Base-by-base conservation (phyloP, 2,888 invertebrate species). In the Papilio demoleus region DNA sequence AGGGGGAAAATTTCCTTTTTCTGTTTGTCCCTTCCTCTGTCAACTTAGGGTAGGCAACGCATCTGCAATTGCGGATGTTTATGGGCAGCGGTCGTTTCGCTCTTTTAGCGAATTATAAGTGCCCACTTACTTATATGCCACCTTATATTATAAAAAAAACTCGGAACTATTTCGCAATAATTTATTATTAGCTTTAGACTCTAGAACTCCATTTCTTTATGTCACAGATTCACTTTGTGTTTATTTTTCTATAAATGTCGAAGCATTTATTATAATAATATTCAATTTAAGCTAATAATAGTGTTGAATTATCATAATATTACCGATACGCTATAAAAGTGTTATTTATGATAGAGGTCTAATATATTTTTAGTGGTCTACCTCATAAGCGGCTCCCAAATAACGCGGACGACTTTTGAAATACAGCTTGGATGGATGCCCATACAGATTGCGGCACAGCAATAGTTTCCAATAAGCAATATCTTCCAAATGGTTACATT, bases 401-500 rank as follows among this genome's bases (percentile, higher is more conserved):
- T 75, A 74, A 73, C 70, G 60, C 42, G 71, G 73, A 68, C 71
- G 66, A 72, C 66, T 75, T 76, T 76, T 77, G 74, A 78, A 79
- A 77, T 80, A 81, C 72, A 75, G 3, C 77, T 75, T 77, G 81
- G 80, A 76, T 75, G 79, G 75, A 71, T 81, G 79, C 77, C 77
- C 80, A 73, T 77, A 75, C 73, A 71, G 72, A 75, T 75, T 74
- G 77, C 79, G 68, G 74, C 70, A 76, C 75, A 74, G 76, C 83
- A 81, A 83, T 84, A 83, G 84, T 83, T 83, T 81, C 79, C 85
- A 85, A 87, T 87, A 86, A 86, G 84, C 86, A 85, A 85, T 87
- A 82, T 82, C 83, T 87, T 87, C 80, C 85, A 71, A 79, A 73
- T 73, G 81, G 74, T 70, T 70, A 76, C 76, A 76, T 76, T 79